A percentile compares a stretch with the other conserved stretches of the same genome.
These are phyloP conservation scores for Rhynchonycteris naso DNA, from an alignment of 2,797 vertebrate genomes.

Conservation along the genomic window DNA sequence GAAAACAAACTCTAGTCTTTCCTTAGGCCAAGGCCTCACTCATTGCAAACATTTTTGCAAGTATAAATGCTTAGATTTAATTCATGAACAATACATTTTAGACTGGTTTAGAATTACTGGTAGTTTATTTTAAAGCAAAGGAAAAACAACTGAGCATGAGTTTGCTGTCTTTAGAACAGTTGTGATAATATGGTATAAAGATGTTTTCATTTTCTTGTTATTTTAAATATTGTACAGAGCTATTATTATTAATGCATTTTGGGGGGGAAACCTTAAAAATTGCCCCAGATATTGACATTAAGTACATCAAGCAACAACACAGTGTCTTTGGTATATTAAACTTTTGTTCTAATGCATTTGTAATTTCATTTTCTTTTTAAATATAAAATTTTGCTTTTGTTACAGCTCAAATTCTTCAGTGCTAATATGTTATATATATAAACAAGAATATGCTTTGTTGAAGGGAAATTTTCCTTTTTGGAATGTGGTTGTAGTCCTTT, in stretches of 20 bases:
- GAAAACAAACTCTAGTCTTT: conserved; percentile 66
- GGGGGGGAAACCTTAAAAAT: conserved; percentile 72
- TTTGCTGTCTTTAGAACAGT: conserved; percentile 71
- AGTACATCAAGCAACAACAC: conserved; percentile 68
- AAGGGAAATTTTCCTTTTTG: conserved; percentile 73
- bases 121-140: conserved; percentile 74
- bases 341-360: conserved; percentile 74
- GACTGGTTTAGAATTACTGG: conserved; percentile 62
- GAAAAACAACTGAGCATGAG: conserved; percentile 46
- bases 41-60: conserved; percentile 69
- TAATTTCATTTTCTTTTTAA: conserved; percentile 82
- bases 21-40: conserved; percentile 35
- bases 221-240: conserved; percentile 77
- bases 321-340: conserved; percentile 79
- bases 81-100: conserved; percentile 63
- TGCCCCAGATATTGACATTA: conserved; percentile 70
- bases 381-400: conserved; percentile 79
- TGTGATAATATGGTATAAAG: conserved; percentile 70
- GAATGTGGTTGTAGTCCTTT: conserved; percentile 80
- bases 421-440: conserved; percentile 70
- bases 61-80: conserved; percentile 67
- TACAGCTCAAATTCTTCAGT: conserved; percentile 72
- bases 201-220: conserved; percentile 75
- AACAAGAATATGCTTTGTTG: conserved; percentile 70
- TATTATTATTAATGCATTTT: conserved; percentile 80